Evolutionary conservation across 2,113 vertebrate genomes (phyloP).

Genomic region (Pyrgilauda ruficollis): DNA sequence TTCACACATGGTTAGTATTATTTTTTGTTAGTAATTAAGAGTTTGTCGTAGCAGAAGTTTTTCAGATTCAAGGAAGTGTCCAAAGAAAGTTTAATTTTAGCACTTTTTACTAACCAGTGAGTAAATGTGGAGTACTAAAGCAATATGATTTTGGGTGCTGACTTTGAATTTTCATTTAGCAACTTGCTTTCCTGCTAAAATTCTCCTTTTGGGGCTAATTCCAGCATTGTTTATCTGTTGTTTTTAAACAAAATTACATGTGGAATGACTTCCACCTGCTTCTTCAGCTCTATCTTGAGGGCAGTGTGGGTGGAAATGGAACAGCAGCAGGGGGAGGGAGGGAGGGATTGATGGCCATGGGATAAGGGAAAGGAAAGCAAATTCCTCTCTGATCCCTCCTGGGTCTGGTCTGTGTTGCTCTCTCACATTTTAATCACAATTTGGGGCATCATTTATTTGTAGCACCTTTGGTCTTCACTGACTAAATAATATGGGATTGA

Average conservation of each 20-base stretch:
- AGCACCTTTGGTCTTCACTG: not conserved
- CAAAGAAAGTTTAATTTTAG: not conserved
- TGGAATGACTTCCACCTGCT: not conserved
- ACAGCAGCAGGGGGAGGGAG: not conserved
- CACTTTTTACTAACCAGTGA: not conserved
- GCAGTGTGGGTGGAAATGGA: not conserved
- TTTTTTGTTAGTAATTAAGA: not conserved
- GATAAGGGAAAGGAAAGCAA: not conserved
- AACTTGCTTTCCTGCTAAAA: not conserved
- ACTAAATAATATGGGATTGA: not conserved
- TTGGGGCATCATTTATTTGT: rapidly evolving
- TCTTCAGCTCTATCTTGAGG: not conserved
- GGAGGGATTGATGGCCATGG: not conserved
- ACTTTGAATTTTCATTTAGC: not conserved
- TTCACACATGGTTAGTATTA: not conserved
- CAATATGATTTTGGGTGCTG: not conserved
- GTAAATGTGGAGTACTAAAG: not conserved
- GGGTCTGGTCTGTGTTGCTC: not conserved
- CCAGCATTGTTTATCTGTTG: not conserved
- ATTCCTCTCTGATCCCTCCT: not conserved
- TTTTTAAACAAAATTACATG: not conserved
- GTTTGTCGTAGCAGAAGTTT: not conserved
- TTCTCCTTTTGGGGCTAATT: not conserved
- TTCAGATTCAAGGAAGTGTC: not conserved
- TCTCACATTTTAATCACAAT: not conserved